Evolutionary conservation across 1,140 invertebrate genomes (phyloP).

Genomic region (Camponotus pennsylvanicus): DNA sequence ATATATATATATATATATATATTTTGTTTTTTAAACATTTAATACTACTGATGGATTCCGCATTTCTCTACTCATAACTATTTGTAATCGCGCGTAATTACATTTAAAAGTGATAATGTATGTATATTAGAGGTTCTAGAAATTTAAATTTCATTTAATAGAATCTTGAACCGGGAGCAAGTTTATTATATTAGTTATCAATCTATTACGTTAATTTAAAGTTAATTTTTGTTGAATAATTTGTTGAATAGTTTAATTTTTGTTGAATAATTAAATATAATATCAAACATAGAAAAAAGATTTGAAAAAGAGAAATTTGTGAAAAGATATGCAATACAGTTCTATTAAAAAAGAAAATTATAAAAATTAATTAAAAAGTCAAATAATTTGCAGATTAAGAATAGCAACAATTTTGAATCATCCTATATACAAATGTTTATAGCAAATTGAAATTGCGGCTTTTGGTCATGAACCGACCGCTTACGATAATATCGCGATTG

Average conservation of each 20-base stretch:
- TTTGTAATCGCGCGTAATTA: not conserved
- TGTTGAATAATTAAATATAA: not conserved
- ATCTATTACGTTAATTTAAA: not conserved
- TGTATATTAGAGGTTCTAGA: not conserved
- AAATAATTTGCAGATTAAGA: constrained; percentile 11
- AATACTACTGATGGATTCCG: not conserved
- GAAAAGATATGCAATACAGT: not conserved
- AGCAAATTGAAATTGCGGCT: constrained; percentile 20
- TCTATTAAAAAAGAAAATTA: not conserved
- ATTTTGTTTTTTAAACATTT: not conserved
- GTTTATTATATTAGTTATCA: not conserved
- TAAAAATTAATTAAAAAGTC: not conserved
- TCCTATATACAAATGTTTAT: not conserved
- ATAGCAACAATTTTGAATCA: constrained; percentile 2
- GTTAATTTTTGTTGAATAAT: not conserved
- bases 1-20: no score
- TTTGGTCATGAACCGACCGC: not conserved
- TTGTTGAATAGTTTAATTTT: not conserved
- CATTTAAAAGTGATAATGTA: not conserved
- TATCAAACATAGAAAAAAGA: not conserved
- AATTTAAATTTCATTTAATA: not conserved
- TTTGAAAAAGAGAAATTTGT: not conserved
- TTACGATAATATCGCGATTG: constrained; percentile 30
- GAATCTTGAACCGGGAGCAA: not conserved
- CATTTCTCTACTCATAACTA: not conserved